Base-by-base conservation (phyloP, 2,113 vertebrate species). In the Sylvilagus bachmani region DNA sequence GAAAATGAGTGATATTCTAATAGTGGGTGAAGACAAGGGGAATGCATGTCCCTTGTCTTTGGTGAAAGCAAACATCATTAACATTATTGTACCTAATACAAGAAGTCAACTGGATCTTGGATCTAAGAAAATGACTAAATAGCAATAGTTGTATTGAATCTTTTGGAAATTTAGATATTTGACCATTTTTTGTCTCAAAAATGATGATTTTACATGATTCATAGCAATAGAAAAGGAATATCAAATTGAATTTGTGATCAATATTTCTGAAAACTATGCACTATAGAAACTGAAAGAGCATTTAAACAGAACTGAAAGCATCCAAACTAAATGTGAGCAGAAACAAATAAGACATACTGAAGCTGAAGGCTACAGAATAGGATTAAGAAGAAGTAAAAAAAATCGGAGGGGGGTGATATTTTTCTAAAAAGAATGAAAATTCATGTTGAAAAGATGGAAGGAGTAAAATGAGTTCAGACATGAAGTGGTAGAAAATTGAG, bases 301-400 rank as follows among this genome's bases (percentile, higher is more conserved):
- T 62, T 95, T 77, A 38, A n/a, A 82, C 51, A 89, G 91, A 89
- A 86, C 36, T 27, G 10, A 55, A 49, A n/a, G n/a, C 2, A 89
- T 89, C 16, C 62, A 19, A 58, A 55, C 38, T 92, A 49, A 6
- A 49, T 66, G 3, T 75, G 29, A 87, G 21, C 36, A 77, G 16
- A 89, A 44, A 49, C 21, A 71, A 69, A 51, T 89, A 91, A 14
- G 22, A 44, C 31, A 44, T 33, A 82, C 4, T 6, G 2, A 80
- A 77, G 17, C 36, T 27, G 25, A 80, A 85, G 17, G 67, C 5
- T 66, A 10, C 29, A 77, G 69, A 16, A 58, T 25, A 95, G 14
- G 16, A 62, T n/a, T 1, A 22, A 75, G 80, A 85, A 13, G n/a
- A 36, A 69, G 38, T 3, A 12, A 82, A 10, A 21, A 36, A 89